Evolutionary conservation across 2,888 invertebrate genomes (phyloP).

Genomic region (Drosophila birchii): DNA sequence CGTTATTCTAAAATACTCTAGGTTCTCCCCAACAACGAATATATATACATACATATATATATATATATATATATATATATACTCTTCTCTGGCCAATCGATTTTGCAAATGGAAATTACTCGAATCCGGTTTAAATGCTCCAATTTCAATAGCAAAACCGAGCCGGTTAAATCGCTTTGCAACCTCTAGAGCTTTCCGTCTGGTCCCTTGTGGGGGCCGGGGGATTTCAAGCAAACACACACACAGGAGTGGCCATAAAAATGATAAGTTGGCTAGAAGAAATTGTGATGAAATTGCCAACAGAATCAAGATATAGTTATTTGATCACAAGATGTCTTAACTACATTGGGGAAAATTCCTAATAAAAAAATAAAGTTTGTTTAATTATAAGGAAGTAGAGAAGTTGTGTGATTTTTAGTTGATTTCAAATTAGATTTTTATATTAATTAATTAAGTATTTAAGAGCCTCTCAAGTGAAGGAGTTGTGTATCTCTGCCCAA

Average conservation of each 20-base stretch:
- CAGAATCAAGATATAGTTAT: constrained; percentile 6
- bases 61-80: no score
- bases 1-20: no score
- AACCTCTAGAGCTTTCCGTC: background rate
- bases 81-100: background rate
- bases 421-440: background rate
- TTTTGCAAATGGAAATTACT: constrained; percentile 14
- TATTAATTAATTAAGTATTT: no score
- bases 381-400: no score
- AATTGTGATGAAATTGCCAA: constrained; percentile 28
- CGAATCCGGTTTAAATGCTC: constrained; percentile 29
- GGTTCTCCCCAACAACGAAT: background rate
- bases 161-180: constrained; percentile 17
- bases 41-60: no score
- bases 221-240: background rate
- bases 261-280: constrained; percentile 21
- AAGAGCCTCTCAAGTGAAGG: background rate
- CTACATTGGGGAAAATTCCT: background rate
- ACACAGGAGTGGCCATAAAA: constrained; percentile 22
- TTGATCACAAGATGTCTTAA: background rate
- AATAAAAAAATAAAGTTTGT: no score
- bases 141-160: constrained; percentile 23
- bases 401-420: background rate
- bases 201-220: no score
- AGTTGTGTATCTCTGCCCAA: no score